phyloP scores from a whole-genome alignment of 1,140 invertebrate species.

The Aphaenogaster rudis region DNA sequence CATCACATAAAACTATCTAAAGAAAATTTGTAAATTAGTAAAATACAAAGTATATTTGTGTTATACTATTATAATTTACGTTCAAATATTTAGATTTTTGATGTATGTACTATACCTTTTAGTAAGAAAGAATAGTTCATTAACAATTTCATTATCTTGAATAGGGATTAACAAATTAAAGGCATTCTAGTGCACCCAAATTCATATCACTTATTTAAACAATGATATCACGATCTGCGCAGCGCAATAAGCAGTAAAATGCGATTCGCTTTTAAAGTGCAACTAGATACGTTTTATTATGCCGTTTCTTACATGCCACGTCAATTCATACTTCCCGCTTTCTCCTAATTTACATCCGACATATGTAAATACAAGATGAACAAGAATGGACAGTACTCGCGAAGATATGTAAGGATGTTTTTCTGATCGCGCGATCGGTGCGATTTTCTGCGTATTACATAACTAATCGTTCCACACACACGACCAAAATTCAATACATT shows the following conservation, averaged over 20 bases:
- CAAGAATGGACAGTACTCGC: not conserved
- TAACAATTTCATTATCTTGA: not conserved
- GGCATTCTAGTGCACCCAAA: not conserved
- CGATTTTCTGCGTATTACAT: not conserved
- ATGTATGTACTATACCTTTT: not conserved
- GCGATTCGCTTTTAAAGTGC: not conserved
- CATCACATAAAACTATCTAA: not conserved
- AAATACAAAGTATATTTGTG: not conserved
- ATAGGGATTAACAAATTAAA: not conserved
- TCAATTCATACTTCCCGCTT: not conserved
- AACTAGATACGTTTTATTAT: not conserved
- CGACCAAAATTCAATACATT: not conserved
- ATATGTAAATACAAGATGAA: not conserved
- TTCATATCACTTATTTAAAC: conserved; percentile 45
- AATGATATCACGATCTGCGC: conserved; percentile 37
- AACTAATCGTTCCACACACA: not conserved
- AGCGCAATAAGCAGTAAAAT: not conserved
- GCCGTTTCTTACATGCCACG: not conserved
- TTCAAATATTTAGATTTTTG: not conserved
- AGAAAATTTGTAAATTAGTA: not conserved
- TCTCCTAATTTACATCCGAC: not conserved
- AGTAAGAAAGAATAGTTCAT: not conserved
- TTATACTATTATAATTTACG: not conserved
- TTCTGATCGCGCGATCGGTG: not conserved
- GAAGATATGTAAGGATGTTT: not conserved